Conservation (phyloP, 1,140 invertebrate species). For the Atta texana region DNA sequence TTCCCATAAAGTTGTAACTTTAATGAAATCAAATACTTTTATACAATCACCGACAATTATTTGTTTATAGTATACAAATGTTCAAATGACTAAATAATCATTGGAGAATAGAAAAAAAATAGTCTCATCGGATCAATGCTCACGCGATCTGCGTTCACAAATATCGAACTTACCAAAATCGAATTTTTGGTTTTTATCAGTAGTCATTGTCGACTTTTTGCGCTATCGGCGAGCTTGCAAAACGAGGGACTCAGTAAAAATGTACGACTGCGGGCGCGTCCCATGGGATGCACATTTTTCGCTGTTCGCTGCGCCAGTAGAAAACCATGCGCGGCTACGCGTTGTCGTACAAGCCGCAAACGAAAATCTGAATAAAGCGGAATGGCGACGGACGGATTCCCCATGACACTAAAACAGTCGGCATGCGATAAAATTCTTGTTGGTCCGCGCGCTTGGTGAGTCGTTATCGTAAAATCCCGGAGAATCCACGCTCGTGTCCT, state of each 20-base stretch:
- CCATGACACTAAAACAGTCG: constrained; percentile 33
- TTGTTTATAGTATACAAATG: neutral
- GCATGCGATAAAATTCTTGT: constrained; percentile 47
- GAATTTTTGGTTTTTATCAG: constrained; percentile 35
- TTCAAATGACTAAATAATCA: constrained; percentile 6
- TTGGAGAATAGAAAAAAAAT: neutral
- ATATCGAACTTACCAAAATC: neutral
- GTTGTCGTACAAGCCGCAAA: constrained; percentile 35
- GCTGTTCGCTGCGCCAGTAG: neutral
- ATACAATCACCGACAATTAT: neutral
- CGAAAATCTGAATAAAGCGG: constrained; percentile 47
- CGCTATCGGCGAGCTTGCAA: constrained; percentile 7
- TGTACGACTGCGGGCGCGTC: constrained; percentile 22
- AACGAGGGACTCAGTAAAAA: constrained; percentile 13
- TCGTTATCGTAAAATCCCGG: constrained; percentile 50
- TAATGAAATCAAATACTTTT: neutral
- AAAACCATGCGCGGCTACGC: constrained; percentile 33
- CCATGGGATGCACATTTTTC: constrained; percentile 12
- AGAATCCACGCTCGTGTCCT: neutral
- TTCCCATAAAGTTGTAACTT: neutral
- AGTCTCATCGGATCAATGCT: neutral
- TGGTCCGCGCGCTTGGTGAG: constrained; percentile 8
- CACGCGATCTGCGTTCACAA: neutral
- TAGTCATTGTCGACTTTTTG: constrained; percentile 36
- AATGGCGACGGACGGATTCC: neutral